Percentiles rank a stretch among this genome's conserved stretches.
Conservation (phyloP, 2,888 invertebrate genomes). For the Noctua comes region DNA sequence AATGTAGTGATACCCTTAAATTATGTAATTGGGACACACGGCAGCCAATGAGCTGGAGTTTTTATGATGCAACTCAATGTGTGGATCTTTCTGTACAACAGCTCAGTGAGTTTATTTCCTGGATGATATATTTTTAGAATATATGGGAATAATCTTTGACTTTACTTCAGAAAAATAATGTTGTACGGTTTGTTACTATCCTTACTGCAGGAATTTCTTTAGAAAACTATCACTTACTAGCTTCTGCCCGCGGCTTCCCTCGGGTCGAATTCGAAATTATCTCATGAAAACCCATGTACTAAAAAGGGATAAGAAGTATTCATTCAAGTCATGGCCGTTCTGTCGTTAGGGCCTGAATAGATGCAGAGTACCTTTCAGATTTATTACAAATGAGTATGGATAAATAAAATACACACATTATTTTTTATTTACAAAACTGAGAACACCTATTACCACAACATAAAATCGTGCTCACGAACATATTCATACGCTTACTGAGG, state of each 20-base stretch:
- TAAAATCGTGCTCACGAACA: conserved; percentile 3
- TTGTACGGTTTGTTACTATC: background rate
- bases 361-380: background rate
- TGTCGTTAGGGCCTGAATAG: background rate
- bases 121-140: background rate
- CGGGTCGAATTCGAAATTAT: background rate
- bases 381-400: background rate
- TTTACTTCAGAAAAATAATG: background rate
- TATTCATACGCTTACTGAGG: background rate
- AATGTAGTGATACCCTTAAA: conserved; percentile 60
- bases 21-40: conserved; percentile 73
- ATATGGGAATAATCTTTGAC: background rate
- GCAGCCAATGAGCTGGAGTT: conserved; percentile 46
- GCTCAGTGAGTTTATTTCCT: background rate
- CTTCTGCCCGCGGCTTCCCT: background rate
- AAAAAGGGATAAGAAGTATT: background rate
- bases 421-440: background rate
- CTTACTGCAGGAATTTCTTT: background rate
- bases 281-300: background rate
- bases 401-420: background rate
- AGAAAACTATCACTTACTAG: background rate
- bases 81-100: conserved; percentile 12
- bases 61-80: conserved; percentile 58
- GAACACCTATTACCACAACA: background rate
- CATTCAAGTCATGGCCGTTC: background rate